Conservation (phyloP, 2,888 invertebrate species). For the Allophyes oxyacanthae region DNA sequence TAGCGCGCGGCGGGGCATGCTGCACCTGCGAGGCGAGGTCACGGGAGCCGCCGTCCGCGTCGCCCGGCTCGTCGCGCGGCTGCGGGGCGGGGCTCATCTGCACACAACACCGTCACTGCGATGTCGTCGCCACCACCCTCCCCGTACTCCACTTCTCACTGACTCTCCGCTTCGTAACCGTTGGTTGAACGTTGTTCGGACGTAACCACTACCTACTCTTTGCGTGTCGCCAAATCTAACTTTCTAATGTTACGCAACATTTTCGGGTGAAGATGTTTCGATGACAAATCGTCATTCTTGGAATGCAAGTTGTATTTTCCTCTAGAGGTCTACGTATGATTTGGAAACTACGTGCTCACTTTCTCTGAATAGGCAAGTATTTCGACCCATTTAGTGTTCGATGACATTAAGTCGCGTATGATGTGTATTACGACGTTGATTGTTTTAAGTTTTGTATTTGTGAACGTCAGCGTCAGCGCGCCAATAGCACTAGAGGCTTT, state of each 20-base stretch:
- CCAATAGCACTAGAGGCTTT: slow-evolving; percentile 76
- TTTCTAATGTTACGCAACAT: slow-evolving; percentile 57
- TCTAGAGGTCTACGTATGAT: slow-evolving; percentile 51
- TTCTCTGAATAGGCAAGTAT: slow-evolving; percentile 54
- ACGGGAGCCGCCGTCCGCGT: slow-evolving; percentile 81
- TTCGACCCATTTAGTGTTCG: slow-evolving; percentile 47
- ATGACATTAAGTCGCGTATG: slow-evolving; percentile 30
- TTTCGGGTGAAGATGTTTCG: slow-evolving; percentile 41
- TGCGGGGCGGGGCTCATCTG: slow-evolving; percentile 88
- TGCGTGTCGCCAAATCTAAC: slow-evolving; percentile 53
- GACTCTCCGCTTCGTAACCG: slow-evolving; percentile 81
- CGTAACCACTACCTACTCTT: slow-evolving; percentile 58
- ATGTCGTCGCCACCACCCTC: slow-evolving; percentile 80
- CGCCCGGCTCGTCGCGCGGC: slow-evolving; percentile 83
- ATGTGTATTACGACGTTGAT: slow-evolving; percentile 38
- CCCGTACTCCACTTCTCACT: slow-evolving; percentile 87
- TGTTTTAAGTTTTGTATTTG: slow-evolving; percentile 35
- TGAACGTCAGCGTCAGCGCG: slow-evolving; percentile 72
- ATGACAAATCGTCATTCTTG: slow-evolving; percentile 36
- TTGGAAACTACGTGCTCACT: slow-evolving; percentile 58
- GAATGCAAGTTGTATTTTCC: slow-evolving; percentile 41
- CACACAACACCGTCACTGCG: slow-evolving; percentile 87
- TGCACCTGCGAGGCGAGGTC: slow-evolving; percentile 87
- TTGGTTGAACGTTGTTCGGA: slow-evolving; percentile 53
- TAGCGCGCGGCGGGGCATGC: slow-evolving; percentile 76